phyloP scores from a whole-genome alignment of 2,888 invertebrate species.

The Spodoptera picta region DNA sequence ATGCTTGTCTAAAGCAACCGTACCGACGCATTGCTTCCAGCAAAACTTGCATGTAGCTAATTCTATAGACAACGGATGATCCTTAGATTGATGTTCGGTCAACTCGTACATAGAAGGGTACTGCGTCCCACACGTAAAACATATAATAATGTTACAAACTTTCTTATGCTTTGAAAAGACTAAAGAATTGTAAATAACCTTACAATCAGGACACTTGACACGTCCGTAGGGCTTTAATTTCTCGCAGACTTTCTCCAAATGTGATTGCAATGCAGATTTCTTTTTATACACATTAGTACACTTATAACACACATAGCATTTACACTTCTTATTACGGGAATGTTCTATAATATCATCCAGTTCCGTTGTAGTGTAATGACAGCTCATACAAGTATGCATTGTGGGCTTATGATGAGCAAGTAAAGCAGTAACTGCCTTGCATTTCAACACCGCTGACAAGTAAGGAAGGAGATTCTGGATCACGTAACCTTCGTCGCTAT shows the following conservation, averaged over 20 bases:
- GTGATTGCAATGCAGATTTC: slow-evolving; percentile 55
- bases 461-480: slow-evolving; percentile 61
- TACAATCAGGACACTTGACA: slow-evolving; percentile 63
- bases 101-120: slow-evolving; percentile 66
- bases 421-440: slow-evolving; percentile 65
- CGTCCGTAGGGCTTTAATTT: not conserved
- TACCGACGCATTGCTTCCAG: slow-evolving; percentile 70
- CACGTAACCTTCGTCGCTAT: slow-evolving; percentile 63
- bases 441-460: slow-evolving; percentile 69
- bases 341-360: slow-evolving; percentile 65
- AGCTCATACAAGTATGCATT: slow-evolving; percentile 60
- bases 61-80: slow-evolving; percentile 66
- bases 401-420: slow-evolving; percentile 45
- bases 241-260: slow-evolving; percentile 45
- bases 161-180: slow-evolving; percentile 57
- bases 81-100: slow-evolving; percentile 65
- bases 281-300: slow-evolving; percentile 65
- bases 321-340: slow-evolving; percentile 59
- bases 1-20: slow-evolving; percentile 68
- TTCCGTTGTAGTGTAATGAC: slow-evolving; percentile 52
- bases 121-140: slow-evolving; percentile 62
- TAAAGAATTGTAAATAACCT: slow-evolving; percentile 37
- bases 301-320: slow-evolving; percentile 59
- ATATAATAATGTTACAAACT: slow-evolving; percentile 68
- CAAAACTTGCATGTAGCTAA: slow-evolving; percentile 72